Evolutionary conservation across 2,888 invertebrate species (phyloP).

Genomic region (Andrena praecox): DNA sequence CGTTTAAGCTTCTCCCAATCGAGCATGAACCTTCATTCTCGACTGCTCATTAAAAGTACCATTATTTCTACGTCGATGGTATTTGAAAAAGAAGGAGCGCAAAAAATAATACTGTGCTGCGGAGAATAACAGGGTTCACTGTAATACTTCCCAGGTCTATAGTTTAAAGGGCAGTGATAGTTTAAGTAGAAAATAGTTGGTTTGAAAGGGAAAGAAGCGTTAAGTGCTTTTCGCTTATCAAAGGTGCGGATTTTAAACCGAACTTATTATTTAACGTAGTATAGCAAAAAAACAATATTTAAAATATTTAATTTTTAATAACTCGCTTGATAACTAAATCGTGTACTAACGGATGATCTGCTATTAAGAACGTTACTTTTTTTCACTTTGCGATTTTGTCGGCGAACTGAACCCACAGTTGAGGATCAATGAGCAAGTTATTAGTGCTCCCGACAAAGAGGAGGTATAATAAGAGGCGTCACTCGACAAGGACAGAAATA

Average conservation of each 20-base stretch:
- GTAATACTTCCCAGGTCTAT: no score
- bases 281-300: no score
- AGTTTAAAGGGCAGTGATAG: no score
- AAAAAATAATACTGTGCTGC: not conserved
- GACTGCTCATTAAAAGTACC: slow-evolving; percentile 2
- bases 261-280: no score
- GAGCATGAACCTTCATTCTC: slow-evolving; percentile 28
- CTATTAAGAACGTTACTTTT: not conserved
- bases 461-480: no score
- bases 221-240: no score
- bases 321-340: not conserved
- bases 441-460: not conserved
- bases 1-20: slow-evolving; percentile 51
- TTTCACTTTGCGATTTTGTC: no score
- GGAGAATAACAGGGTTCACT: not conserved
- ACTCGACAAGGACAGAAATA: no score
- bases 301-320: no score
- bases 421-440: slow-evolving; percentile 16
- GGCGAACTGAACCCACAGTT: not conserved
- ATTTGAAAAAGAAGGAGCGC: not conserved
- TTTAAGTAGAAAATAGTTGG: no score
- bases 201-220: no score
- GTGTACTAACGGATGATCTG: not conserved
- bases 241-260: no score
- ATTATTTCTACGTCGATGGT: slow-evolving; percentile 30